Conservation (phyloP, 2,113 vertebrate genomes). For the Patagioenas fasciata region DNA sequence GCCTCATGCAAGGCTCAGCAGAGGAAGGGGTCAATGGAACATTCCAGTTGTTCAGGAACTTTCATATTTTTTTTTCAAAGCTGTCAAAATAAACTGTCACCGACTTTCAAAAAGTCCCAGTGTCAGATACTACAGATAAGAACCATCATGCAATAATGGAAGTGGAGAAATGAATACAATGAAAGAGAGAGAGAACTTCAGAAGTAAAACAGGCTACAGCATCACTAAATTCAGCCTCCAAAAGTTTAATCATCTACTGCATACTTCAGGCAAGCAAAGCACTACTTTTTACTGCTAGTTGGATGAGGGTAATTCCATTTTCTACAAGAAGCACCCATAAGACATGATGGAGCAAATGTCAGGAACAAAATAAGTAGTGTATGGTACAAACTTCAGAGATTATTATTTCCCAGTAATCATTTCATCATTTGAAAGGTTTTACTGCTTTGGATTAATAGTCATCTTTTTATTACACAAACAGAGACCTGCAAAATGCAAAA, state of each 20-base stretch:
- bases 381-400: not conserved
- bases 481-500: not conserved
- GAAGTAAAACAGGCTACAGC: not conserved
- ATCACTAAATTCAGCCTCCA: not conserved
- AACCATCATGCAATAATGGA: not conserved
- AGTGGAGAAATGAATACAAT: not conserved
- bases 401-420: slow-evolving; percentile 7
- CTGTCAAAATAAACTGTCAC: not conserved
- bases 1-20: not conserved
- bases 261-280: not conserved
- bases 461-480: not conserved
- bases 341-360: not conserved
- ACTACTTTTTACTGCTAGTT: not conserved
- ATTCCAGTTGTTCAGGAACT: not conserved
- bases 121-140: not conserved
- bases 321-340: not conserved
- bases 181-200: not conserved
- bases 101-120: not conserved
- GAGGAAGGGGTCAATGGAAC: not conserved
- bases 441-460: not conserved
- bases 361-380: not conserved
- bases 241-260: not conserved
- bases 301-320: not conserved
- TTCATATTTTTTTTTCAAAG: not conserved
- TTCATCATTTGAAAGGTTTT: not conserved